Evolutionary conservation across 2,113 vertebrate genomes (phyloP).

Genomic region (Anser brachyrhynchus): DNA sequence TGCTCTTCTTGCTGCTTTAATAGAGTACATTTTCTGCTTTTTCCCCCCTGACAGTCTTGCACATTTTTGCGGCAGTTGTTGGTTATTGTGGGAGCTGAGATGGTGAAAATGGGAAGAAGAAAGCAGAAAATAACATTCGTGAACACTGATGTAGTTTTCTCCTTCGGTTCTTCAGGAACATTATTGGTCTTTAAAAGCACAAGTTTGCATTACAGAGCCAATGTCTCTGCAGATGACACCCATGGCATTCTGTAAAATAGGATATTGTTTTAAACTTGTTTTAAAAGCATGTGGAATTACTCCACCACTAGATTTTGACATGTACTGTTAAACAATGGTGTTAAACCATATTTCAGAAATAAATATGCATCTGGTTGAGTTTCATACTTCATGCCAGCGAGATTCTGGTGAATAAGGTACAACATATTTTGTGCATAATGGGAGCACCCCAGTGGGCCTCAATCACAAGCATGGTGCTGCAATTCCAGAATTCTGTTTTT

Average conservation of each 20-base stretch:
- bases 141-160: conserved; percentile 15
- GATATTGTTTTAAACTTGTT: background rate
- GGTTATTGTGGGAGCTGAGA: background rate
- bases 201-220: conserved; percentile 6
- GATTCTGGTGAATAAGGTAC: background rate
- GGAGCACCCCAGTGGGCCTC: background rate
- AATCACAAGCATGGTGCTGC: background rate
- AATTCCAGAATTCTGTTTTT: background rate
- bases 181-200: conserved; percentile 1
- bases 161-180: background rate
- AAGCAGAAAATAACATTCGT: conserved; percentile 34
- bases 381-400: background rate
- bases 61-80: conserved; percentile 40
- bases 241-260: background rate
- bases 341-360: conserved; percentile 4
- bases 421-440: background rate
- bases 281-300: conserved; percentile 10
- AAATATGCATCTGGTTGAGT: conserved; percentile 18
- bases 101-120: conserved; percentile 45
- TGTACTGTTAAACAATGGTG: background rate
- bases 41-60: background rate
- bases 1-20: background rate
- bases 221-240: background rate
- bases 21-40: background rate
- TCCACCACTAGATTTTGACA: background rate